A percentile compares a stretch with the other conserved stretches of the same genome.
These are phyloP conservation scores for Bombus terrestris DNA, from an alignment of 1,140 invertebrate species.

Conservation along the genomic window DNA sequence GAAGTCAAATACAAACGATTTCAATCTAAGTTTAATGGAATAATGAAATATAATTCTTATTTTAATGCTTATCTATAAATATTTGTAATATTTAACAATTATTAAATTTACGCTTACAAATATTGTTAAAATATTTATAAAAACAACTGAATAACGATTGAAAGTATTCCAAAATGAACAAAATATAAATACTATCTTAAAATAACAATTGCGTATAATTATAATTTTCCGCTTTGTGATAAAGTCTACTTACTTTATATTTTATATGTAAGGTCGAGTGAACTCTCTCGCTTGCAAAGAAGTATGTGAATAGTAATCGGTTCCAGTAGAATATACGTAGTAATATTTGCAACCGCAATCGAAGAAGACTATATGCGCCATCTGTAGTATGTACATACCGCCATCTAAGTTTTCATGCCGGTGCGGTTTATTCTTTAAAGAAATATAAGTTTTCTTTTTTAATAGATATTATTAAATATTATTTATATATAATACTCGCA, in stretches of 20 bases:
- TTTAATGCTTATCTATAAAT: background rate
- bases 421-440: background rate
- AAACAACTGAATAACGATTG: background rate
- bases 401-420: background rate
- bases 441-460: background rate
- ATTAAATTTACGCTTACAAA: background rate
- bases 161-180: background rate
- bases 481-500: background rate
- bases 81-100: background rate
- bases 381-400: background rate
- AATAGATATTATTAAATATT: background rate
- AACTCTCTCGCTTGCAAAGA: background rate
- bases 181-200: background rate
- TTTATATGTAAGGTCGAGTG: no score
- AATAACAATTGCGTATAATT: background rate
- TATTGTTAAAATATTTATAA: background rate
- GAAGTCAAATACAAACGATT: background rate
- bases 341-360: background rate
- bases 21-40: background rate
- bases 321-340: background rate
- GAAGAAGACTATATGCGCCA: background rate
- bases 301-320: slow-evolving; percentile 18
- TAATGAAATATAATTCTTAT: background rate
- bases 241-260: background rate
- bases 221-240: background rate